Evolutionary conservation across 2,113 vertebrate species (phyloP).

Genomic region (Phaethon lepturus): DNA sequence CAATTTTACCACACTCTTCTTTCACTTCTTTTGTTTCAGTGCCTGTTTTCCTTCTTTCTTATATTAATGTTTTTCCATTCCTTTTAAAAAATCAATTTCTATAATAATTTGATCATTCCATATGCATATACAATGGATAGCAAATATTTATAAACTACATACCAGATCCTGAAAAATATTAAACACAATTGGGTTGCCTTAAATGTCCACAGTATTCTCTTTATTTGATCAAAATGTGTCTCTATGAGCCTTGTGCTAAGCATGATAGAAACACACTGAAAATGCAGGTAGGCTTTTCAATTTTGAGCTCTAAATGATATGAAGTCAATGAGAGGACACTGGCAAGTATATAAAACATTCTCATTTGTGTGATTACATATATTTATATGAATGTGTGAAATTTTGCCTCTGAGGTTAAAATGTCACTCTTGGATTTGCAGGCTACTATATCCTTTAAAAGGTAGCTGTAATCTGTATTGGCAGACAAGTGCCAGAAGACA

Average conservation of each 20-base stretch:
- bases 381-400: not conserved
- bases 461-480: not conserved
- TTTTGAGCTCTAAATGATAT: not conserved
- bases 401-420: not conserved
- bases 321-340: not conserved
- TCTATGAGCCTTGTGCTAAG: not conserved
- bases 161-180: not conserved
- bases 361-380: not conserved
- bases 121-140: not conserved
- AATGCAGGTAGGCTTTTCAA: not conserved
- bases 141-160: not conserved
- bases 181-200: not conserved
- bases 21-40: not conserved
- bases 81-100: not conserved
- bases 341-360: not conserved
- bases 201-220: not conserved
- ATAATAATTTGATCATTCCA: not conserved
- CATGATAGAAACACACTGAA: not conserved
- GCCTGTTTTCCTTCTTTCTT: not conserved
- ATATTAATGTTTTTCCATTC: not conserved
- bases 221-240: not conserved
- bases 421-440: not conserved
- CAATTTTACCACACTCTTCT: not conserved
- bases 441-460: not conserved
- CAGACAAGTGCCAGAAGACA: not conserved